Evolutionary conservation across 2,113 vertebrate species (phyloP), one percentile per base, ranked within the genome.

Genomic region (Holacanthus passer): DNA sequence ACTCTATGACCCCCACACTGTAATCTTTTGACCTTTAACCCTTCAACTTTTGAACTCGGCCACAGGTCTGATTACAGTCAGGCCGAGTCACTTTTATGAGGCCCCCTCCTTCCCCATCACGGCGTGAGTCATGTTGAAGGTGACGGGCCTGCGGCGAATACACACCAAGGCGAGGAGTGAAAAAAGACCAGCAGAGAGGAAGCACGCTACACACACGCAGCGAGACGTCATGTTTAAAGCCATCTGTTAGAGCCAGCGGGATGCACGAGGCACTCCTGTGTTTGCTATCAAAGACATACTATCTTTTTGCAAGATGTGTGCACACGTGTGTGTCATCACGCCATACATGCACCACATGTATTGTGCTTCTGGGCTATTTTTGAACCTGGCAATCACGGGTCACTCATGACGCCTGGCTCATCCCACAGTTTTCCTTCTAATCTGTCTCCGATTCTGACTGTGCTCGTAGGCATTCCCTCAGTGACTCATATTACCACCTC

Each of bases 201-300:
- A 88, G 77, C 79, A 80, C 59, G 70, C 50, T 24, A 41, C 73
- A 62, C 27, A 84, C 59, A 74, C 77, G 73, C 72, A 79, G 75
- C 58, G 58, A 53, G 82, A 63, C 52, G 58, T 56, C 71, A 66
- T 73, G 79, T 85, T 88, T 83, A 60, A 83, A 81, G 87, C 87
- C 86, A 91, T 92, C 88, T 92, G 91, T 87, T 84, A 77, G 16
- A 59, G 53, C 66, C 83, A 83, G 82, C 64, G 71, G 84, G 83
- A 76, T 19, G 58, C 62, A 65, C 41, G 35, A 41, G 50, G 29
- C 47, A 47, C 76, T 76, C 19, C 56, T 81, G 72, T 47, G 67
- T 84, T 81, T 68, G 50, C 73, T 63, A 39, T 83, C 76, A 83
- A 84, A 86, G 81, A 76, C 35, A 31, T 60, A 39, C 74, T 72